Percentiles rank a stretch among this genome's conserved stretches.
These are phyloP conservation scores for Barypeithes pellucidus DNA, from an alignment of 2,888 invertebrate species.

Conservation along the genomic window DNA sequence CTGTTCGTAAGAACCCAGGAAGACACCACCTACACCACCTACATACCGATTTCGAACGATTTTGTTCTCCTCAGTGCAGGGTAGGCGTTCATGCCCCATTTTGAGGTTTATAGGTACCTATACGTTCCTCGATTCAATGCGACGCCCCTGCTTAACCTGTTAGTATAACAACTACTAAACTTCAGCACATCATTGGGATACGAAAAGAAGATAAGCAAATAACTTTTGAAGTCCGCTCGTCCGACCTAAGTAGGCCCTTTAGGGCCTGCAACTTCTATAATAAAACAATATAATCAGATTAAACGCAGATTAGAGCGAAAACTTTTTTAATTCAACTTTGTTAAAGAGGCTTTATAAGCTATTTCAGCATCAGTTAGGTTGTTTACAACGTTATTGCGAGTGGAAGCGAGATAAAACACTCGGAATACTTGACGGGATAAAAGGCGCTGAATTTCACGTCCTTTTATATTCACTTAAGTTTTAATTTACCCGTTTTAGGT, in stretches of 20 bases:
- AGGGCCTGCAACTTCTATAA: constrained; percentile 46
- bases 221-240: constrained; percentile 48
- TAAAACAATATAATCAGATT: constrained; percentile 54
- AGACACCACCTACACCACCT: too few species aligned
- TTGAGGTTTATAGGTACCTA: too few species aligned
- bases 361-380: constrained; percentile 46
- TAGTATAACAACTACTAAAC: constrained; percentile 41
- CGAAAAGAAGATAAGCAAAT: constrained; percentile 52
- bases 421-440: constrained; percentile 18
- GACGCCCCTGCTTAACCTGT: constrained; percentile 23
- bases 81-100: too few species aligned
- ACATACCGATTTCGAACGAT: too few species aligned
- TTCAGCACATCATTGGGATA: constrained; percentile 35
- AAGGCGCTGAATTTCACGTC: constrained; percentile 8
- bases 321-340: constrained; percentile 55
- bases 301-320: constrained; percentile 51
- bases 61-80: too few species aligned
- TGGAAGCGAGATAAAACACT: constrained; percentile 32
- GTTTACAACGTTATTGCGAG: constrained; percentile 41
- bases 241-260: constrained; percentile 46
- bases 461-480: constrained; percentile 20
- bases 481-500: neutral
- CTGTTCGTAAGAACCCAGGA: too few species aligned
- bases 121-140: too few species aligned
- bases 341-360: constrained; percentile 53